phyloP scores from a whole-genome alignment of 2,888 invertebrate genomes.

The Ennomos quercinarius region DNA sequence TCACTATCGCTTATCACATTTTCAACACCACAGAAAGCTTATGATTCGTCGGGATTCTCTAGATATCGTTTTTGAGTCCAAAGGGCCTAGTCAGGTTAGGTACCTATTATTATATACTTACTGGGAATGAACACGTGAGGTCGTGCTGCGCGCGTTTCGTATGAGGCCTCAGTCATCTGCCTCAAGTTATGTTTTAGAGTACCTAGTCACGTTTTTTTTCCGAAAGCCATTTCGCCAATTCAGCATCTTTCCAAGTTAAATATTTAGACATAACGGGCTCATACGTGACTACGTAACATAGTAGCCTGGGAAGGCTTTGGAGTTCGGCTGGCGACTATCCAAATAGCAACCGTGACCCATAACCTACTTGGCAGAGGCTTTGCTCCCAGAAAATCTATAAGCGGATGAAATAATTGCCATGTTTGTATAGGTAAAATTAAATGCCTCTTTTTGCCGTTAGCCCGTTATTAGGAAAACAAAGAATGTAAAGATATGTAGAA shows the following conservation, averaged over 20 bases:
- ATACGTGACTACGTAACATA: conserved; percentile 22
- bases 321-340: conserved; percentile 34
- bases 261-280: conserved; percentile 20
- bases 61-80: too few species aligned
- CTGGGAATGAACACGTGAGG: too few species aligned
- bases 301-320: conserved; percentile 26
- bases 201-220: conserved; percentile 15
- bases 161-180: too few species aligned
- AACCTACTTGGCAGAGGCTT: conserved; percentile 38
- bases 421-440: conserved; percentile 4
- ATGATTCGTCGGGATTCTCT: too few species aligned
- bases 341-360: conserved; percentile 34
- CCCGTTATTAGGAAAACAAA: neutral
- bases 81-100: too few species aligned
- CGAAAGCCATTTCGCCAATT: conserved; percentile 14
- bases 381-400: conserved; percentile 26
- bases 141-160: too few species aligned
- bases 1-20: too few species aligned
- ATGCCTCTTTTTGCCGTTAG: neutral
- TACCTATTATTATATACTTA: too few species aligned
- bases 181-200: too few species aligned
- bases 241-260: conserved; percentile 17
- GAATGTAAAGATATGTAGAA: too few species aligned
- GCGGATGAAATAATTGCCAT: conserved; percentile 10
- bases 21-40: too few species aligned